Percentiles rank a stretch among this genome's conserved stretches.
These are phyloP conservation scores for Sminthurides aquaticus DNA, from an alignment of 2,888 invertebrate species.

Conservation along the genomic window DNA sequence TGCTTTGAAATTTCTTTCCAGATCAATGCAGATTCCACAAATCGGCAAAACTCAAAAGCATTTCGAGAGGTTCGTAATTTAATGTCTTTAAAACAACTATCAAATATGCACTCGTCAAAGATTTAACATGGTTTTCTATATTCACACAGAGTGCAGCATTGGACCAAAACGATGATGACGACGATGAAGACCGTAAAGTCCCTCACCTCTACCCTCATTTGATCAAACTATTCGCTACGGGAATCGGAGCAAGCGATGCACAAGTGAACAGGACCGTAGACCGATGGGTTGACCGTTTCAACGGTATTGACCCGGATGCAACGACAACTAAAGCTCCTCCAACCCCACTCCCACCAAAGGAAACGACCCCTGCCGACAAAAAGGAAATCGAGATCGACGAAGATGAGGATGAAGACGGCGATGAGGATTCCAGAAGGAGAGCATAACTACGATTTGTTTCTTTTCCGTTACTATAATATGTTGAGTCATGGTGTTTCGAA, in stretches of 20 bases:
- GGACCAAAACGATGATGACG: background rate
- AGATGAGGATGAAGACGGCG: conserved; percentile 10
- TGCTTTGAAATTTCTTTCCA: too few relatives aligned
- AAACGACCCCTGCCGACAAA: background rate
- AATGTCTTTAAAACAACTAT: too few relatives aligned
- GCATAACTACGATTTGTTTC: too few relatives aligned
- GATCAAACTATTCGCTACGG: conserved; percentile 13
- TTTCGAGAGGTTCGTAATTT: too few relatives aligned
- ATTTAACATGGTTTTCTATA: too few relatives aligned
- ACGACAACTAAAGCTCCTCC: background rate
- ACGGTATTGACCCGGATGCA: conserved; percentile 11
- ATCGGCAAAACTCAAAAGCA: too few relatives aligned
- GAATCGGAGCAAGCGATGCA: conserved; percentile 5
- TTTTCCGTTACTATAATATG: too few relatives aligned
- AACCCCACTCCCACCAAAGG: background rate
- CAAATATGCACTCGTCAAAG: too few relatives aligned
- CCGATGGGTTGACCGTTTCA: background rate
- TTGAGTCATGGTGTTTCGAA: too few relatives aligned
- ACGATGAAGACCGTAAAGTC: background rate
- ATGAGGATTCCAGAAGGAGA: background rate
- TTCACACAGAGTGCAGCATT: background rate
- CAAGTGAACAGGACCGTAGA: conserved; percentile 9
- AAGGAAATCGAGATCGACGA: background rate
- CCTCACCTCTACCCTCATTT: background rate
- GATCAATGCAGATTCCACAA: too few relatives aligned